Percentiles rank a stretch among this genome's conserved stretches.
phyloP scores from a whole-genome alignment of 2,113 vertebrate genomes.

The Nymphicus hollandicus region DNA sequence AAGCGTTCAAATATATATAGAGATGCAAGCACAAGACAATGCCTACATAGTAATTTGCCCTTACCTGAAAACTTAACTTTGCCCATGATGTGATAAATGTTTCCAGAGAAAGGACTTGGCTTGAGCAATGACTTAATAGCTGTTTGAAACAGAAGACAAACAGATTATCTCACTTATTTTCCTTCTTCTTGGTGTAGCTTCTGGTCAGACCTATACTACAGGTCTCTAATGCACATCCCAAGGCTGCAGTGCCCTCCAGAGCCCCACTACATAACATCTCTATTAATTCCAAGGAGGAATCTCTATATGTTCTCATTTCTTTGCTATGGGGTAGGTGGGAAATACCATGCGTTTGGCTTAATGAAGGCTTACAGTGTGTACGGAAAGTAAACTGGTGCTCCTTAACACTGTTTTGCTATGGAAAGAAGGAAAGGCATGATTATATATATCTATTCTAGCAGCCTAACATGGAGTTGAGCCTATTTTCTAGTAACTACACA shows the following conservation, averaged over 20 bases:
- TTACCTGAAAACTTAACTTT: constrained; percentile 92
- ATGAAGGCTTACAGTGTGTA: not conserved
- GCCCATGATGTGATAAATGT: constrained; percentile 91
- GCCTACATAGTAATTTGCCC: not conserved
- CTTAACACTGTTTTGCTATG: not conserved
- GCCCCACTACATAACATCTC: not conserved
- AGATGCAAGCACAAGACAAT: not conserved
- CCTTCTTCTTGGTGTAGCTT: not conserved
- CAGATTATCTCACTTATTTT: not conserved
- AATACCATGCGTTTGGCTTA: not conserved
- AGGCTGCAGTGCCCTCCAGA: not conserved
- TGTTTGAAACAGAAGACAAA: constrained; percentile 66
- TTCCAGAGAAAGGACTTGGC: constrained; percentile 86
- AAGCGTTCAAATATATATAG: fast-evolving
- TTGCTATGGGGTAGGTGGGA: not conserved
- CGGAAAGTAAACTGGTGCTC: constrained; percentile 4
- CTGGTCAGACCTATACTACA: not conserved
- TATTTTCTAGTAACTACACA: not conserved
- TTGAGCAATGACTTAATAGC: constrained; percentile 86
- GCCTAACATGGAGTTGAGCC: not conserved
- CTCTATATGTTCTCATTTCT: not conserved
- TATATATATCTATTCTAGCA: not conserved
- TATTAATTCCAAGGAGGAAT: not conserved
- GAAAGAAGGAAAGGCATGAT: not conserved
- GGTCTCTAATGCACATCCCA: not conserved